Evolutionary conservation across 2,113 vertebrate genomes (phyloP).

Genomic region (Dicrurus megarhynchus): DNA sequence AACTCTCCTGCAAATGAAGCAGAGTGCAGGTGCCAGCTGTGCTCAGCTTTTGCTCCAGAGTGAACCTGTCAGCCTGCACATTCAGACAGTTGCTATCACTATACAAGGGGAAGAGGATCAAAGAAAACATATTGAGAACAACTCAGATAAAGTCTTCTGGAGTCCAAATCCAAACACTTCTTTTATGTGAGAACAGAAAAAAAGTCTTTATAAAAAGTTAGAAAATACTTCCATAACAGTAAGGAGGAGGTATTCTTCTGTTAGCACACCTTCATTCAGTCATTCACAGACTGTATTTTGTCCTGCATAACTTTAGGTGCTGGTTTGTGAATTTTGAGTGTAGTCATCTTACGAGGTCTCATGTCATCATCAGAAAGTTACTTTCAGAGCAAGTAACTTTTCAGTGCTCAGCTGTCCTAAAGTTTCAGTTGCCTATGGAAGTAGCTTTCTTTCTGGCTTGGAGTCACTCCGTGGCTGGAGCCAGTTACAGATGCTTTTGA

Average conservation of each 20-base stretch:
- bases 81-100: not conserved
- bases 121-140: not conserved
- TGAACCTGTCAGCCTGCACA: not conserved
- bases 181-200: not conserved
- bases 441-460: not conserved
- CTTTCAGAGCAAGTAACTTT: not conserved
- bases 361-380: not conserved
- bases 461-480: not conserved
- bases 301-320: not conserved
- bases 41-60: not conserved
- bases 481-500: not conserved
- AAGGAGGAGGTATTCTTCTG: not conserved
- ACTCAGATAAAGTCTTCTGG: not conserved
- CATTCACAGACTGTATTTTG: not conserved
- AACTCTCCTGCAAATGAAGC: not conserved
- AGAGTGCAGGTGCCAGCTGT: not conserved
- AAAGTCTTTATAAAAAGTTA: not conserved
- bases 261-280: not conserved
- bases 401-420: not conserved
- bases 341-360: not conserved
- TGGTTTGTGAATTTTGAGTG: not conserved
- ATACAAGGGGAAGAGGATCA: fast-evolving
- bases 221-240: not conserved
- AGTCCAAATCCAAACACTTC: not conserved
- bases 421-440: not conserved